Percentiles rank a stretch among this genome's conserved stretches.
These are phyloP conservation scores for Morpho helenor DNA, from an alignment of 2,888 invertebrate species.

Conservation along the genomic window DNA sequence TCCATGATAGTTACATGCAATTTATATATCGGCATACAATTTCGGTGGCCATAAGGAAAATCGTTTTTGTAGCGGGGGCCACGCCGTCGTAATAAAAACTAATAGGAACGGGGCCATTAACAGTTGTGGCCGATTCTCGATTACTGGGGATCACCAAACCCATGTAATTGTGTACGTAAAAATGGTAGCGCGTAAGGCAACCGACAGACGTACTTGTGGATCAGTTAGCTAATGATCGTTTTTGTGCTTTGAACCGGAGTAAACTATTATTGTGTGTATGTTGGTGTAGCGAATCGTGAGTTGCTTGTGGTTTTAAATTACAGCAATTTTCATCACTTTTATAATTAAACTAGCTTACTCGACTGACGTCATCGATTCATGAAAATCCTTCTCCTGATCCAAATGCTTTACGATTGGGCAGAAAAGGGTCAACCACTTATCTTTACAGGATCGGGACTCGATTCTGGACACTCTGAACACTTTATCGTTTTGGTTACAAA, in stretches of 20 bases:
- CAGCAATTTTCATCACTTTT: too few relatives aligned
- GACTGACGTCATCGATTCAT: too few relatives aligned
- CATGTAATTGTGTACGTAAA: constrained; percentile 17
- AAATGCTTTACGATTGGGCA: too few relatives aligned
- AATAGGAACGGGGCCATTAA: constrained; percentile 39
- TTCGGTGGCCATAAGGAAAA: constrained; percentile 38
- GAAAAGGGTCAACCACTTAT: too few relatives aligned
- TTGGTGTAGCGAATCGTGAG: too few relatives aligned
- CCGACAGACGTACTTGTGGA: neutral
- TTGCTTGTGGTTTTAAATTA: too few relatives aligned
- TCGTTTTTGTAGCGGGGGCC: constrained; percentile 30
- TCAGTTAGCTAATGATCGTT: neutral
- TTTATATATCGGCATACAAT: constrained; percentile 33
- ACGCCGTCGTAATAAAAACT: constrained; percentile 40
- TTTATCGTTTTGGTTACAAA: too few relatives aligned
- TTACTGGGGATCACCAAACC: constrained; percentile 27
- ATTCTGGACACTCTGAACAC: too few relatives aligned
- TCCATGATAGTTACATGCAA: constrained; percentile 11
- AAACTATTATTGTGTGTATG: too few relatives aligned
- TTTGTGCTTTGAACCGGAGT: neutral
- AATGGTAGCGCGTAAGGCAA: neutral
- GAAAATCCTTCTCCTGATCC: too few relatives aligned
- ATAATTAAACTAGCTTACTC: too few relatives aligned
- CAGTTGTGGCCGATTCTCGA: constrained; percentile 33
- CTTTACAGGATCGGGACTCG: too few relatives aligned